Conservation (phyloP, 2,113 vertebrate genomes). For the Tetrao urogallus region DNA sequence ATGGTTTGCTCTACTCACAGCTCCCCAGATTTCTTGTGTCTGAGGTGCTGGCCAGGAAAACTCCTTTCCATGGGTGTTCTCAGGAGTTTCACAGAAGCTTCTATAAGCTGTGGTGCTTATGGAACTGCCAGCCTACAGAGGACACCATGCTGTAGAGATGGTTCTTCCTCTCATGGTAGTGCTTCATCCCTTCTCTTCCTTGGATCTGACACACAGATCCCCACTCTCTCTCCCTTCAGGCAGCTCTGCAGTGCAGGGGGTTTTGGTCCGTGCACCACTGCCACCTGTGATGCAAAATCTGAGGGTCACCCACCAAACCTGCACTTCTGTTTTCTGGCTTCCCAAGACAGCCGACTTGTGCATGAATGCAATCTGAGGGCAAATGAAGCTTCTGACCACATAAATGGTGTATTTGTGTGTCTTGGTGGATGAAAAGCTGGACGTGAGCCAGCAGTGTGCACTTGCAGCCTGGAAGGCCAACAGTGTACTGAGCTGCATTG, state of each 20-base stretch:
- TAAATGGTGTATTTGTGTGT: neutral
- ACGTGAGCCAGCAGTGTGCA: too few relatives aligned
- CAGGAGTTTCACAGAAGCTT: neutral
- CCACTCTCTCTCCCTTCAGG: neutral
- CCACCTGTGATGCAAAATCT: neutral
- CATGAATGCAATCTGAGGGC: neutral
- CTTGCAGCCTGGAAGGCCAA: too few relatives aligned
- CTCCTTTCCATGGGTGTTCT: neutral
- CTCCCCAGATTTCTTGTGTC: neutral
- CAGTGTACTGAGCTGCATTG: too few relatives aligned
- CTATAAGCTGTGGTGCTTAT: neutral
- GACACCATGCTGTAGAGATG: fast-evolving
- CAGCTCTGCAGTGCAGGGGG: neutral
- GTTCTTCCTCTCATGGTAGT: fast-evolving
- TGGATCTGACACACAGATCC: neutral
- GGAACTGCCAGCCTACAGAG: neutral
- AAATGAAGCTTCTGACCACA: neutral
- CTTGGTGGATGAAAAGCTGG: too few relatives aligned
- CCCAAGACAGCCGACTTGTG: neutral
- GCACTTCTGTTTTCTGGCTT: neutral
- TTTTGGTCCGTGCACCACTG: neutral
- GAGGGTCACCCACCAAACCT: neutral
- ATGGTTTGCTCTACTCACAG: neutral
- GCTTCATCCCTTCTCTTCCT: fast-evolving
- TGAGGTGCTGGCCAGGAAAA: neutral